These are phyloP conservation scores for Cephus nigrinus DNA, from an alignment of 2,888 invertebrate species.

Conservation along the genomic window DNA sequence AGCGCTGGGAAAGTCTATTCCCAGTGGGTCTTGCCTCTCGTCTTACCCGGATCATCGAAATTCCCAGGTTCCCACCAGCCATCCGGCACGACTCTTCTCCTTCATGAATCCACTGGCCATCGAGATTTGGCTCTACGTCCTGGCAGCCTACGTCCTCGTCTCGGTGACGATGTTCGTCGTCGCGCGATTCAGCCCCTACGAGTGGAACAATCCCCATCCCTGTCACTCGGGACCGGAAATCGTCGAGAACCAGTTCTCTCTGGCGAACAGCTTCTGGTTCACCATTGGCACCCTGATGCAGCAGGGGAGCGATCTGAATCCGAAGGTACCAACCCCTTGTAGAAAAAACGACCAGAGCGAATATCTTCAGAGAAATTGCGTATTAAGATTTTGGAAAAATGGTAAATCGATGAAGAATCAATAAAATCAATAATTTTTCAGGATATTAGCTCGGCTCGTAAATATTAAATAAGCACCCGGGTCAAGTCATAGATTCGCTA, in stretches of 20 bases:
- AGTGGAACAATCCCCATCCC: constrained; percentile 81
- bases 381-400: neutral
- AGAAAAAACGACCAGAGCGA: neutral
- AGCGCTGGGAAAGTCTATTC: too few species aligned
- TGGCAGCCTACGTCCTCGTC: constrained; percentile 83
- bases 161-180: constrained; percentile 83
- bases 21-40: neutral
- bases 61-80: constrained; percentile 76
- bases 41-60: neutral
- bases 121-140: constrained; percentile 87
- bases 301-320: constrained; percentile 83
- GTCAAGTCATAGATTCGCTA: neutral
- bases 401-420: neutral
- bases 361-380: neutral
- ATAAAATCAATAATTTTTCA: neutral
- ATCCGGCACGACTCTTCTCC: constrained; percentile 80
- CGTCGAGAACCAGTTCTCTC: constrained; percentile 83
- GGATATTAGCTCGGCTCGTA: neutral
- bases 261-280: constrained; percentile 89
- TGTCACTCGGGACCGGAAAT: constrained; percentile 71
- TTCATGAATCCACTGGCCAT: constrained; percentile 89
- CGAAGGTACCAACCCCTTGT: constrained; percentile 69
- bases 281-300: constrained; percentile 91
- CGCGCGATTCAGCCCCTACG: constrained; percentile 84
- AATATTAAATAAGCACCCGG: neutral